Percentiles rank a stretch among this genome's conserved stretches.
These are phyloP conservation scores for Sciurus niger DNA, from an alignment of 2,113 vertebrate species.

Conservation along the genomic window DNA sequence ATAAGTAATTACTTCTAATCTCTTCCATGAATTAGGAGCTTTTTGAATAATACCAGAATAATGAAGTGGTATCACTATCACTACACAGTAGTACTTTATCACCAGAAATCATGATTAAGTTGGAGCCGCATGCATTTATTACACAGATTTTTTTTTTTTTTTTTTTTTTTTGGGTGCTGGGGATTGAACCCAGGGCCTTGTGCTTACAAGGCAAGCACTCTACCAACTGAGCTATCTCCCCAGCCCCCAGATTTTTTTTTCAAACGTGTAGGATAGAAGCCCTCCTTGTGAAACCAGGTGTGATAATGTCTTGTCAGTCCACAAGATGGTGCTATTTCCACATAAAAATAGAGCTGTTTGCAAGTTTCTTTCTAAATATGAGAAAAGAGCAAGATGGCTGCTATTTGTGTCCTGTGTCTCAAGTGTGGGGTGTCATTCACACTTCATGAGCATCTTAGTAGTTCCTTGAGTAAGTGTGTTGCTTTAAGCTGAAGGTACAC, in stretches of 20 bases:
- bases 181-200: too few relatives aligned
- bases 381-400: background rate
- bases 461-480: background rate
- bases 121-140: background rate
- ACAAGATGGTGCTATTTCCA: constrained; percentile 72
- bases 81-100: background rate
- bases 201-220: too few relatives aligned
- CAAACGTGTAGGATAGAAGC: background rate
- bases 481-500: background rate
- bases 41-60: background rate
- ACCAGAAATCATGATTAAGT: background rate
- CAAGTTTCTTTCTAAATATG: background rate
- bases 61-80: background rate
- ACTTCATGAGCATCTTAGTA: background rate
- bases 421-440: background rate
- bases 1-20: background rate
- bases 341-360: background rate
- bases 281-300: background rate
- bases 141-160: too few relatives aligned
- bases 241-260: background rate
- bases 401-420: background rate
- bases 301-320: background rate
- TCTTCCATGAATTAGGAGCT: background rate
- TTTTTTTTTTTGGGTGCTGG: too few relatives aligned
- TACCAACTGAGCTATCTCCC: too few relatives aligned